Conservation (phyloP, 1,140 invertebrate species). For the Lanistes nyassanus region DNA sequence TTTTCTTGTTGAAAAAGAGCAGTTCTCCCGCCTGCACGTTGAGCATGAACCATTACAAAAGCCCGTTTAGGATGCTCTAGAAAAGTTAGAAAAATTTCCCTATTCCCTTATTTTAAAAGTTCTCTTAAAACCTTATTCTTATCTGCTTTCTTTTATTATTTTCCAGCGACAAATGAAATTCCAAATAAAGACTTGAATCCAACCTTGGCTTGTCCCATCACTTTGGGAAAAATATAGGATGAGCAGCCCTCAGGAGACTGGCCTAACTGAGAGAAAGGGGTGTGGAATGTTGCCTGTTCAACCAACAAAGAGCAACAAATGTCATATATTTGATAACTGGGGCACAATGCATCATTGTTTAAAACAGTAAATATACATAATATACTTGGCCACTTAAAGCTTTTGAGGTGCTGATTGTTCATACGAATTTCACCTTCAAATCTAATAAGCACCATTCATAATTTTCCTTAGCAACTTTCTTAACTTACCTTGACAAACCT, state of each 20-base stretch:
- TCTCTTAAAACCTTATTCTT: not conserved
- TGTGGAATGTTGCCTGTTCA: slow-evolving; percentile 83
- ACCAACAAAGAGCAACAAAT: slow-evolving; percentile 16
- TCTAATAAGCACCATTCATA: too few species aligned
- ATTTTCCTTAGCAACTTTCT: too few species aligned
- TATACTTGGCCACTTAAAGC: not conserved
- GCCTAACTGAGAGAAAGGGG: slow-evolving; percentile 85
- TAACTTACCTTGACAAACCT: too few species aligned
- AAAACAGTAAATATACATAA: not conserved
- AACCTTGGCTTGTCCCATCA: slow-evolving; percentile 83
- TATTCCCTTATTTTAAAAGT: not conserved
- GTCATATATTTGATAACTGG: not conserved
- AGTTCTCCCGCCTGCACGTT: slow-evolving; percentile 78
- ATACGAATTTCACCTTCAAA: too few species aligned
- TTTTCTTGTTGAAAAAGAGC: slow-evolving; percentile 82
- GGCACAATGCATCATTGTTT: not conserved
- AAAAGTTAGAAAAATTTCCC: not conserved
- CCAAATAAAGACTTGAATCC: slow-evolving; percentile 17
- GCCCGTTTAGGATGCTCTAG: not conserved
- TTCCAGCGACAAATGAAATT: not conserved
- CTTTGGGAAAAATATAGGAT: slow-evolving; percentile 81
- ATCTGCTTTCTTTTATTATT: not conserved
- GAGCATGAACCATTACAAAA: not conserved
- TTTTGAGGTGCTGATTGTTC: too few species aligned
- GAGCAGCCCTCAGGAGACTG: slow-evolving; percentile 87